phyloP scores from a whole-genome alignment of 2,888 invertebrate species.

The Sycophila texana region DNA sequence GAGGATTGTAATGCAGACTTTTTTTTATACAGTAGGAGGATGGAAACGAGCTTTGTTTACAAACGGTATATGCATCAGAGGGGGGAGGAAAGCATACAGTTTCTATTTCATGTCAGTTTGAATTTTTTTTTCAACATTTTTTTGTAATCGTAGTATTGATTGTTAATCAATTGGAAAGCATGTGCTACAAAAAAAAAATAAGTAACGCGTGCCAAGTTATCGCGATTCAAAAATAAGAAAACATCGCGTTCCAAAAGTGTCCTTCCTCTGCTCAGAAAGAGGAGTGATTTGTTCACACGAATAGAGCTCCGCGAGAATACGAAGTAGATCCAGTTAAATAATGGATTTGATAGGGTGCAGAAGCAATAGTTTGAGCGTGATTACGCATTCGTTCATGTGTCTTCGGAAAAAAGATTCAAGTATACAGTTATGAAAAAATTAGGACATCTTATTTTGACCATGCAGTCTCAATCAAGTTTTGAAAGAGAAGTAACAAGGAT shows the following conservation, averaged over 20 bases:
- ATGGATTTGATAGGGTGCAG: conserved; percentile 50
- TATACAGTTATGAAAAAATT: conserved; percentile 15
- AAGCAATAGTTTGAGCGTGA: conserved; percentile 50
- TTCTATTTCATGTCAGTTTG: conserved; percentile 15
- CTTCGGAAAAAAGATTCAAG: conserved; percentile 22
- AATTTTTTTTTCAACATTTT: conserved; percentile 6
- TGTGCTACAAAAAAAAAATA: conserved; percentile 31
- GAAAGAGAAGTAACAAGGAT: conserved; percentile 2
- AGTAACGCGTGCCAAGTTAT: conserved; percentile 27
- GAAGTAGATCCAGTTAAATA: conserved; percentile 49
- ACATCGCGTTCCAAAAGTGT: conserved; percentile 19
- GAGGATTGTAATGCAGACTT: conserved; percentile 6
- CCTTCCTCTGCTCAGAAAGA: conserved; percentile 47
- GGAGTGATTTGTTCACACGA: conserved; percentile 32
- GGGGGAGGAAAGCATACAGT: conserved; percentile 28
- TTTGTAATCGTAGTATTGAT: neutral
- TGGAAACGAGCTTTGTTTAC: conserved; percentile 42
- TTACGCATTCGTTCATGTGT: conserved; percentile 33
- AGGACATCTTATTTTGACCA: conserved; percentile 29
- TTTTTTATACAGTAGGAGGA: conserved; percentile 37
- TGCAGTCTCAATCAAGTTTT: conserved; percentile 35
- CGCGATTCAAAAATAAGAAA: conserved; percentile 5
- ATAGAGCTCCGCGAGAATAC: conserved; percentile 8
- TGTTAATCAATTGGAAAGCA: conserved; percentile 25
- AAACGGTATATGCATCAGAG: conserved; percentile 27